phyloP scores from a whole-genome alignment of 2,797 vertebrate genomes.

The Lates japonicus region DNA sequence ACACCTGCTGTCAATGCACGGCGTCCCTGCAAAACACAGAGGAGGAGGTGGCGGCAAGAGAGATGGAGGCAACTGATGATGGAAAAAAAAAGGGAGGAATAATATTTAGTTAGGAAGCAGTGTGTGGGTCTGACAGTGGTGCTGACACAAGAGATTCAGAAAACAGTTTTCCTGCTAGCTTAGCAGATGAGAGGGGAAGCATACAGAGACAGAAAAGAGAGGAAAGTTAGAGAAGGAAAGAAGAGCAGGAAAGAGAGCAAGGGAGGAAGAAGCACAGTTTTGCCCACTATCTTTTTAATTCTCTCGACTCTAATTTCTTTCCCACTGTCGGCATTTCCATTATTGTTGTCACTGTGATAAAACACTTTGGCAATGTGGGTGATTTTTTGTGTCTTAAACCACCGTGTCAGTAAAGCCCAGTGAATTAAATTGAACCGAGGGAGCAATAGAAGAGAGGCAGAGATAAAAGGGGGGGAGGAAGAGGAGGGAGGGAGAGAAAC shows the following conservation, averaged over 20 bases:
- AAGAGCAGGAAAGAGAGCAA: neutral
- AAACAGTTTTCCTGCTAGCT: slow-evolving; percentile 75
- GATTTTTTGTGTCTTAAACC: slow-evolving; percentile 52
- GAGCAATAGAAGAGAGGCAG: slow-evolving; percentile 2
- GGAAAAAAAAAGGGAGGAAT: slow-evolving; percentile 60
- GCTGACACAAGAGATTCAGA: slow-evolving; percentile 80
- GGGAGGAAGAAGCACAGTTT: neutral
- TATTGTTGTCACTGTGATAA: slow-evolving; percentile 43
- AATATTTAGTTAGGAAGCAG: slow-evolving; percentile 79
- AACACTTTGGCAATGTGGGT: slow-evolving; percentile 38
- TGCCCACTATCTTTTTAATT: slow-evolving; percentile 39
- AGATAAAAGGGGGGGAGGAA: slow-evolving; percentile 4
- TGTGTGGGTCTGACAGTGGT: slow-evolving; percentile 73
- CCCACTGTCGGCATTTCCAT: slow-evolving; percentile 36
- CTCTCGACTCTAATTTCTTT: slow-evolving; percentile 48
- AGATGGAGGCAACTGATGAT: slow-evolving; percentile 27
- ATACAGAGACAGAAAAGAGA: neutral
- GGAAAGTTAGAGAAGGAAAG: neutral
- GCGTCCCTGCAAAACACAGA: slow-evolving; percentile 2
- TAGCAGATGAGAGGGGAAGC: slow-evolving; percentile 61
- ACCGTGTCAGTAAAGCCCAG: slow-evolving; percentile 39
- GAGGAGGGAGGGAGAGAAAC: neutral
- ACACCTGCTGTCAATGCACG: slow-evolving; percentile 6
- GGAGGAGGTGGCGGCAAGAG: neutral
- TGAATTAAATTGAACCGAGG: slow-evolving; percentile 55